Base-by-base conservation (phyloP, 2,797 vertebrate species). In the Acropternis orthonyx region DNA sequence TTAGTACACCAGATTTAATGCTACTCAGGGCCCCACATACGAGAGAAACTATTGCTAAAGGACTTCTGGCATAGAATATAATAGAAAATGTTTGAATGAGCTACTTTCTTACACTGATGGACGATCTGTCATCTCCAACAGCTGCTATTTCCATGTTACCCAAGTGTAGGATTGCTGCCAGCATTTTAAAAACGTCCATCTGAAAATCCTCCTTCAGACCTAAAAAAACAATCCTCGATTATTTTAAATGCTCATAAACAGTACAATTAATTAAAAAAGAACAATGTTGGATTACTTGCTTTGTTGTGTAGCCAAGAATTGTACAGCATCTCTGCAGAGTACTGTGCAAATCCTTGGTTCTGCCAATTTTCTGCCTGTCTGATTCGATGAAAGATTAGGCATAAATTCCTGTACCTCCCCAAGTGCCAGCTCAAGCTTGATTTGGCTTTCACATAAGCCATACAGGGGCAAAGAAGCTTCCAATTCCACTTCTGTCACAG, bases 131-230 rank as follows among this genome's bases (percentile, higher is more conserved):
- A 23, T 98, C 97, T 94, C 98, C 98, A 66, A 97, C 95, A 34
- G 97, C 95, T 89, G 67, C 92, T 95, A 99, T 98, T 94, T 98
- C 96, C 88, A 99, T 97, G 1, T 99, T 99, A 92, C 99, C 99
- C 92, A 99, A 98, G 94, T 99, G 99, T 9, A 99, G 98, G 97
- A 99, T 98, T 26, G 98, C 99, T 19, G 99, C 98, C 94, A 99
- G 92, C 90, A 99, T 98, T 97, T 98, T 99, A 93, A 99, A 99
- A 52, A 99, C 95, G 67, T 99, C 98, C 88, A 97, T 98, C 97
- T 99, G 99, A 96, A 99, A 99, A 94, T 98, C 98, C 48, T 98
- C 97, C 66, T 98, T 98, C 89, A 99, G 96, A 78, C 99, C 99
- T 99, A 93, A 68, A 97, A 93, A 80, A 92, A 81, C 5, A 79